Conservation (phyloP, 2,113 vertebrate species). For the Sebastes schlegelii region DNA sequence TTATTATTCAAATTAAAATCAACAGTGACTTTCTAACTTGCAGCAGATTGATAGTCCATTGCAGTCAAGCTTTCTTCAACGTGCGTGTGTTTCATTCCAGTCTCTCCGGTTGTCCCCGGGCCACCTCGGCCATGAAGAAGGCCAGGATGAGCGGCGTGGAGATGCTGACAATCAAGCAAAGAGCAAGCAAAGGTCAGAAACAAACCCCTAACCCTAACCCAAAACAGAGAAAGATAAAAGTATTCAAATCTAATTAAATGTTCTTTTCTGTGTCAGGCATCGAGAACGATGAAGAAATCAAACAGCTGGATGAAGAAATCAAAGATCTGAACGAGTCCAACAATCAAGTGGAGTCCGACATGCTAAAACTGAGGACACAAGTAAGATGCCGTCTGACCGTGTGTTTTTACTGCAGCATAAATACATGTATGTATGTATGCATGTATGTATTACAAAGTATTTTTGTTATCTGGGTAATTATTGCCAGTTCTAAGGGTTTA, state of each 20-base stretch:
- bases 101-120: slow-evolving; percentile 96
- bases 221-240: not conserved
- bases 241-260: rapidly evolving
- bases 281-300: slow-evolving; percentile 98
- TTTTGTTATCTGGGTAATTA: no score
- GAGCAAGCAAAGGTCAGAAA: slow-evolving; percentile 92
- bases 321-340: slow-evolving; percentile 98
- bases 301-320: slow-evolving; percentile 98
- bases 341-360: slow-evolving; percentile 97
- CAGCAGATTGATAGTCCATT: not conserved
- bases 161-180: slow-evolving; percentile 97
- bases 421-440: not conserved
- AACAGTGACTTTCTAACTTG: not conserved
- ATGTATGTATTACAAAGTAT: not conserved
- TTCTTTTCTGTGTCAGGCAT: slow-evolving; percentile 85
- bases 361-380: slow-evolving; percentile 98
- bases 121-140: slow-evolving; percentile 98
- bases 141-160: slow-evolving; percentile 95
- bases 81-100: slow-evolving; percentile 76
- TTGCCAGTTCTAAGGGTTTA: not conserved
- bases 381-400: slow-evolving; percentile 78
- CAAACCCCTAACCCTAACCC: rapidly evolving
- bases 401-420: not conserved
- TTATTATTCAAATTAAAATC: not conserved
- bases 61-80: not conserved